Conservation (phyloP, 2,797 vertebrate species). For the Sebastiscus albofasciatus region DNA sequence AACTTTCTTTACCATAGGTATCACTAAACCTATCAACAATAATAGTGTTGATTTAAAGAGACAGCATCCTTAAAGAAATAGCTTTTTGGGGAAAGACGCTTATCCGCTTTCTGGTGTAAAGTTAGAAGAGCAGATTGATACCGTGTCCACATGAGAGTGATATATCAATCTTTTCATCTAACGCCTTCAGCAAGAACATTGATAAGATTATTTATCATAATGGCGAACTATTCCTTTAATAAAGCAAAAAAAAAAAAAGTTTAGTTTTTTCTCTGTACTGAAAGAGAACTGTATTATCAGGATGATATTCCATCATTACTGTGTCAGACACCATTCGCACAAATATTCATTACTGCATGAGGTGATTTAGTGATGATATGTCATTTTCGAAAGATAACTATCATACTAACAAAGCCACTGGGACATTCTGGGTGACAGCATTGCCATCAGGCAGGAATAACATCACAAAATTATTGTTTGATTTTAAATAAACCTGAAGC, state of each 20-base stretch:
- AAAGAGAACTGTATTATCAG: not conserved
- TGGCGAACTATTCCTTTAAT: not conserved
- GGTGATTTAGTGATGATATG: not conserved
- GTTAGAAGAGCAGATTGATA: not conserved
- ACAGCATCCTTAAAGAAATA: not conserved
- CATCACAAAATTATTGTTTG: not conserved
- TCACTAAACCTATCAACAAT: not conserved
- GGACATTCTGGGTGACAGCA: not conserved
- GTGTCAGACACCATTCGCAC: not conserved
- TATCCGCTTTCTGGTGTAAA: not conserved
- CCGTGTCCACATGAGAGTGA: not conserved
- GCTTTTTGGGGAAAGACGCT: not conserved
- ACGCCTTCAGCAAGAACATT: not conserved
- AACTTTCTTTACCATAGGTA: not conserved
- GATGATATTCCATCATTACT: not conserved
- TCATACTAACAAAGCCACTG: not conserved
- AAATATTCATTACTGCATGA: conserved; percentile 21
- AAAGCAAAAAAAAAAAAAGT: not conserved
- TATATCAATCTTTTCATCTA: not conserved
- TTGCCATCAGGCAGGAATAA: not conserved
- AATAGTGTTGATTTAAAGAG: not conserved
- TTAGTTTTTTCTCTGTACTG: not conserved
- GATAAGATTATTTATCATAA: not conserved
- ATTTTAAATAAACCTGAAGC: not conserved
- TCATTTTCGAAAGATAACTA: conserved; percentile 15